Evolutionary conservation across 1,140 invertebrate genomes (phyloP).

Genomic region (Papilio machaon): DNA sequence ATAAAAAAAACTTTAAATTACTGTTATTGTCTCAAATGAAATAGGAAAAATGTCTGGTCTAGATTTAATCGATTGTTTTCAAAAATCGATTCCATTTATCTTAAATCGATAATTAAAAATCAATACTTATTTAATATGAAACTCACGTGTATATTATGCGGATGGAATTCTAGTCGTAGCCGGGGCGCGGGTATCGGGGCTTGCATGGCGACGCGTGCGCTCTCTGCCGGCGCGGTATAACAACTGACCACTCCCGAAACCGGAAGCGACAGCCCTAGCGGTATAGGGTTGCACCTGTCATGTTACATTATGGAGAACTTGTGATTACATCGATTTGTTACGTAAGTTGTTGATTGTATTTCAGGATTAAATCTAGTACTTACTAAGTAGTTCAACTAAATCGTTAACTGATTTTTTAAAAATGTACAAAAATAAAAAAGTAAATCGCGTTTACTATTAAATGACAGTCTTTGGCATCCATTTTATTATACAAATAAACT

Average conservation of each 20-base stretch:
- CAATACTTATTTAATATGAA: neutral
- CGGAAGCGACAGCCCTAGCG: conserved; percentile 39
- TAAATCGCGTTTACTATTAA: neutral
- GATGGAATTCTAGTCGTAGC: conserved; percentile 68
- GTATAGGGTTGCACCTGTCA: conserved; percentile 29
- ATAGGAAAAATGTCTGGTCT: no score
- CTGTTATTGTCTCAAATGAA: no score
- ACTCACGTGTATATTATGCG: conserved; percentile 77
- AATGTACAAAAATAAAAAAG: neutral
- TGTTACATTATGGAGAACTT: neutral
- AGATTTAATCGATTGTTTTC: neutral
- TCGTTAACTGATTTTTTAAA: neutral
- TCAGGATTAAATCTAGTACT: neutral
- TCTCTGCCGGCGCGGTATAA: conserved; percentile 42
- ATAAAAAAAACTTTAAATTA: neutral
- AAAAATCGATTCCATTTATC: neutral
- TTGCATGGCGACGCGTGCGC: conserved; percentile 63
- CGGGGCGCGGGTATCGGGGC: conserved; percentile 67
- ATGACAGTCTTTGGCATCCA: neutral
- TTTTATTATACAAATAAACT: no score
- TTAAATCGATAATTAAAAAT: neutral
- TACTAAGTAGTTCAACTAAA: neutral
- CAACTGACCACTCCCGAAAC: neutral
- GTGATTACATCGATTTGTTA: neutral
- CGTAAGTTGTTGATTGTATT: neutral